Percentiles rank a stretch among this genome's conserved stretches.
Conservation (phyloP, 1,140 invertebrate genomes). For the Drosophila elegans region DNA sequence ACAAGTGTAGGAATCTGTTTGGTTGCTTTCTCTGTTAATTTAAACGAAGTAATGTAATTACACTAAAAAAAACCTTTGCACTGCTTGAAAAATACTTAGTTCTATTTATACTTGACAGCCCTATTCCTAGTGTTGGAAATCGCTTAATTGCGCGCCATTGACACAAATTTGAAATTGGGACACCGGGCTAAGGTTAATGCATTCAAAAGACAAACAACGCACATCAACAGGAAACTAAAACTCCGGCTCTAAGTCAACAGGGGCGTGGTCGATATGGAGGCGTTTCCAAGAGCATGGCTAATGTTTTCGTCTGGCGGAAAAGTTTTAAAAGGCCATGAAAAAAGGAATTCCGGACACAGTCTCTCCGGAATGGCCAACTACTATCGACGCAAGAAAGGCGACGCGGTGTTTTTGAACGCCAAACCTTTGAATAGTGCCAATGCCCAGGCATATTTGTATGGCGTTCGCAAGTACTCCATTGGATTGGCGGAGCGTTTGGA, state of each 20-base stretch:
- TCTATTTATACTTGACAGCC: no score
- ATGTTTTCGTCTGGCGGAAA: slow-evolving; percentile 45
- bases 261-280: slow-evolving; percentile 49
- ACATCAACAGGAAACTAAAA: slow-evolving; percentile 79
- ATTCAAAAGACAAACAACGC: slow-evolving; percentile 74
- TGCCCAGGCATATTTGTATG: slow-evolving; percentile 70
- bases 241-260: slow-evolving; percentile 56
- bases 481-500: slow-evolving; percentile 75
- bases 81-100: no score
- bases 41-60: no score
- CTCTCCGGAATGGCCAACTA: slow-evolving; percentile 69
- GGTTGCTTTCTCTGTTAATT: no score
- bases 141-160: slow-evolving; percentile 44
- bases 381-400: slow-evolving; percentile 75
- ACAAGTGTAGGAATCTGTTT: no score
- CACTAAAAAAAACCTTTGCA: no score
- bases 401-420: slow-evolving; percentile 76
- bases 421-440: slow-evolving; percentile 73
- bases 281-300: slow-evolving; percentile 61
- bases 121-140: slow-evolving; percentile 31
- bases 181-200: slow-evolving; percentile 76
- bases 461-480: slow-evolving; percentile 75
- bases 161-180: slow-evolving; percentile 66
- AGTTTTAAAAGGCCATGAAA: slow-evolving; percentile 46
- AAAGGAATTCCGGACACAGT: slow-evolving; percentile 47